Conservation (phyloP, 1,140 invertebrate species). For the Anthonomus grandis region DNA sequence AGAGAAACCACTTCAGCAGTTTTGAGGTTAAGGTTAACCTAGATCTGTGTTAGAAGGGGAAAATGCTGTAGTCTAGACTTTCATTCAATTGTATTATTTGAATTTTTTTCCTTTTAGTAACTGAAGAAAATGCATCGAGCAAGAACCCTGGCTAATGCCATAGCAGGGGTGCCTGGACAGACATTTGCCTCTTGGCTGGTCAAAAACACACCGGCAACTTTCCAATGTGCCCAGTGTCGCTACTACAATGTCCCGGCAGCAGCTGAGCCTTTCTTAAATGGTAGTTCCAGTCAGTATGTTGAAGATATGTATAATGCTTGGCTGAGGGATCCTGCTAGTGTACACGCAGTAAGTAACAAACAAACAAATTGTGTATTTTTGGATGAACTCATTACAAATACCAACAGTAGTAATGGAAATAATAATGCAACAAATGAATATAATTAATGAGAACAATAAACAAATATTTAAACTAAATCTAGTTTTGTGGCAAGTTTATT, state of each 20-base stretch:
- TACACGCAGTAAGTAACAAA: constrained; percentile 93
- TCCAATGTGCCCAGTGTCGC: constrained; percentile 17
- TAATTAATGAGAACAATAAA: too few species aligned
- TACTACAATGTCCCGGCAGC: constrained; percentile 31
- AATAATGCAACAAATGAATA: too few species aligned
- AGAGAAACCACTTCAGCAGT: constrained; percentile 2
- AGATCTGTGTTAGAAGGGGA: constrained; percentile 8
- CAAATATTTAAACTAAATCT: too few species aligned
- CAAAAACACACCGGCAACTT: constrained; percentile 24
- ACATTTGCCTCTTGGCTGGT: constrained; percentile 35
- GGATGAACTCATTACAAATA: too few species aligned
- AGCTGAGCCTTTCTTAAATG: constrained; percentile 85
- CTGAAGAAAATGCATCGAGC: constrained; percentile 32
- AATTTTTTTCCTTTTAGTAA: constrained; percentile 7
- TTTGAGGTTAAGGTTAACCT: constrained; percentile 23
- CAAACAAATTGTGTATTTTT: too few species aligned
- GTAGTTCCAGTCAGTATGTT: constrained; percentile 91
- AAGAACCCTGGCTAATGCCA: constrained; percentile 20
- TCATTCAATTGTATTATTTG: background rate
- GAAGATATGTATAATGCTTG: constrained; percentile 99
- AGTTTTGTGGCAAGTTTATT: too few species aligned
- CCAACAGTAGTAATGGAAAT: too few species aligned
- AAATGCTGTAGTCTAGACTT: background rate
- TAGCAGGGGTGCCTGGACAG: constrained; percentile 27
- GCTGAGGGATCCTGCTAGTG: constrained; percentile 90